Base-by-base conservation (phyloP, 1,140 invertebrate genomes). In the Philopotamus ludificatus region DNA sequence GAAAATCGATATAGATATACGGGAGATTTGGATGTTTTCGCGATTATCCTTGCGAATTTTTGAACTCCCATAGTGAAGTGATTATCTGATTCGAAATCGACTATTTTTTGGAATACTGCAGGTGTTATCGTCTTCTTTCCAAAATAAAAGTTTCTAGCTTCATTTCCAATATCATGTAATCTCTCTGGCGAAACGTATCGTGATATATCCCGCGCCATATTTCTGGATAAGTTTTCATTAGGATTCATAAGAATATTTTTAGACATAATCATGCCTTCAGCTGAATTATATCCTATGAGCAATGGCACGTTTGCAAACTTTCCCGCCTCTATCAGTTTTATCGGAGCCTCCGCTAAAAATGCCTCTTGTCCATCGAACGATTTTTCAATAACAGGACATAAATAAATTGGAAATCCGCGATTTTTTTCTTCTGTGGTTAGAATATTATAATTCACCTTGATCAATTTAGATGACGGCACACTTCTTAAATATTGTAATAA, bases 251-350 rank as follows among this genome's bases (percentile, higher is more conserved):
- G 34, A 10, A 69, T 64, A 53, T 70, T 68, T 22, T 65, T 65
- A 7, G 81, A 63, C 4, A 81, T 68, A 0, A 81, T 63, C 7
- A 84, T 70, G 10, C 83, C 83, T 77, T 90, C 88, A 9, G 76
- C 73, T n/a, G 70, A 74, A 71, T 81, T 85, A 39, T 84, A 82
- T 0, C 88, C 88, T 15, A 83, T 71, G 3, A 89, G 79, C n/a
- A 83, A 74, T 0, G 87, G 86, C 10, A 89, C 76, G 58, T 82
- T 79, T 26, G 81, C 71, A 34, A 81, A 79, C 45, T 75, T 74
- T 44, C 81, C 75, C 20, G 70, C 71, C 22, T 71, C 23, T 9
- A 82, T 60, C 41, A 77, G 64, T 41, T 76, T 64, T n/a, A 78
- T 44, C 2, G 79, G 76, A n/a, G 76, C 57, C 65, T 79, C 72